Conservation (phyloP, 2,888 invertebrate species). For the Drosophila antonietae region DNA sequence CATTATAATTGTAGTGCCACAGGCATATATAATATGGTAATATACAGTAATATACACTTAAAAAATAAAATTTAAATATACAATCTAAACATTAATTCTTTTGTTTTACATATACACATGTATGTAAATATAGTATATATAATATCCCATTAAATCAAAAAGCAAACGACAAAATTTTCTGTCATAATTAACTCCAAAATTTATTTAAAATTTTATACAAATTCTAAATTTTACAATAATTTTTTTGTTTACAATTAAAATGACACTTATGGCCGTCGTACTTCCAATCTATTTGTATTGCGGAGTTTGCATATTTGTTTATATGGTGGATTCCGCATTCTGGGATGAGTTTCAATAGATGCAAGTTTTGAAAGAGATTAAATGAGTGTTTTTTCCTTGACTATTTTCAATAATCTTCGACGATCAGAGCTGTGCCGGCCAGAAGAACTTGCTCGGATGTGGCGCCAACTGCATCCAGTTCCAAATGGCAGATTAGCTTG, state of each 20-base stretch:
- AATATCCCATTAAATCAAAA: too few relatives aligned
- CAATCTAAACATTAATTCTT: too few relatives aligned
- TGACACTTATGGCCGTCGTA: slow-evolving; percentile 2
- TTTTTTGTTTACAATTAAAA: background rate
- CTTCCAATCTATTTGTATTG: slow-evolving; percentile 16
- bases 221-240: background rate
- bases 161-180: too few relatives aligned
- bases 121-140: too few relatives aligned
- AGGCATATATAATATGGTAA: too few relatives aligned
- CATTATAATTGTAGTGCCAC: too few relatives aligned
- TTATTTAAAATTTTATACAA: background rate
- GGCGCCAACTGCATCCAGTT: slow-evolving; percentile 65
- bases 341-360: slow-evolving; percentile 45
- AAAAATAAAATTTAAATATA: too few relatives aligned
- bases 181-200: too few relatives aligned
- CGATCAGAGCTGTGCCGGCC: slow-evolving; percentile 83
- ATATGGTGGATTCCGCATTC: slow-evolving; percentile 15
- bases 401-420: slow-evolving; percentile 65
- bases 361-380: background rate
- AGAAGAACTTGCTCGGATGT: slow-evolving; percentile 75
- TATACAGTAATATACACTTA: too few relatives aligned
- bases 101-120: too few relatives aligned
- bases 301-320: slow-evolving; percentile 10
- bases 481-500: slow-evolving; percentile 80
- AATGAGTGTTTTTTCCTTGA: background rate